Conservation (phyloP, 2,113 vertebrate species). For the Albula goreensis region DNA sequence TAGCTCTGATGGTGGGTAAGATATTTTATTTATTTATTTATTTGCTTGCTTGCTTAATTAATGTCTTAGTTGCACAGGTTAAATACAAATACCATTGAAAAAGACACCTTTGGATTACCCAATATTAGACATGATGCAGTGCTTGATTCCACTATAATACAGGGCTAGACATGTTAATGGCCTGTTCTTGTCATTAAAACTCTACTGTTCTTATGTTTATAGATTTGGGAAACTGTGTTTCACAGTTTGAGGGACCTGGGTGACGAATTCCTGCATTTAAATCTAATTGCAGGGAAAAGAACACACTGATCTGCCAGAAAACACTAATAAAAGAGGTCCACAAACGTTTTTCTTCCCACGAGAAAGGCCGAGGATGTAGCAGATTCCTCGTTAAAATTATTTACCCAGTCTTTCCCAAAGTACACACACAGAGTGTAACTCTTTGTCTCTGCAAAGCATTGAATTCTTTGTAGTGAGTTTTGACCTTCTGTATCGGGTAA, state of each 20-base stretch:
- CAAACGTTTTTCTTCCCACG: constrained; percentile 40
- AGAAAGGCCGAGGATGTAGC: constrained; percentile 41
- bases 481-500: background rate
- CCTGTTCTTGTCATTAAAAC: background rate
- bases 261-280: constrained; percentile 47
- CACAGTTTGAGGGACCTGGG: constrained; percentile 35
- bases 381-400: constrained; percentile 25
- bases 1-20: too few relatives aligned
- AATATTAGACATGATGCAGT: background rate
- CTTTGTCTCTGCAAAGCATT: background rate
- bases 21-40: too few relatives aligned
- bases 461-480: background rate
- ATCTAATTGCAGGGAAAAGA: constrained; percentile 52
- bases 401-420: constrained; percentile 14
- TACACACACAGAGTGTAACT: background rate
- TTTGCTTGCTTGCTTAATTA: too few relatives aligned
- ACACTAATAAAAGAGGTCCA: constrained; percentile 11
- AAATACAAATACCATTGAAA: background rate
- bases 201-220: constrained; percentile 20
- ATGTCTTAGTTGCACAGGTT: too few relatives aligned
- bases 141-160: background rate
- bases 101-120: background rate
- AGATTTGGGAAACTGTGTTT: constrained; percentile 17
- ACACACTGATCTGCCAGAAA: constrained; percentile 9
- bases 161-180: background rate